Base-by-base conservation (phyloP, 2,797 vertebrate genomes). In the Hypotaenidia philippensis region DNA sequence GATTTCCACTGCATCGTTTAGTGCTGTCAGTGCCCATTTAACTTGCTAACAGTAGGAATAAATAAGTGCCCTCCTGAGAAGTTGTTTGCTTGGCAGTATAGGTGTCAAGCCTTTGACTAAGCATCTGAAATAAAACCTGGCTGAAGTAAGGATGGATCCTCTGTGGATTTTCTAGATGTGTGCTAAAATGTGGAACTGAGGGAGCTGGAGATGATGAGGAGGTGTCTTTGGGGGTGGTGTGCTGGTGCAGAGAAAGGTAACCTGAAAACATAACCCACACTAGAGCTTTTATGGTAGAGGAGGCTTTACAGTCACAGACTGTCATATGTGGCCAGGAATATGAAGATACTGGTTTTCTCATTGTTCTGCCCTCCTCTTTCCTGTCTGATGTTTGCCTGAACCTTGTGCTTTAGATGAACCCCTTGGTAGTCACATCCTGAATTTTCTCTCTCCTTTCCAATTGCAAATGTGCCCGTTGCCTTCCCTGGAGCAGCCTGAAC, bases 21-120 rank as follows among this genome's bases (percentile, higher is more conserved):
- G 40, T 88, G 70, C 89, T 96, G 93, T 96, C 91, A 94, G 80
- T 93, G 83, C 68, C 92, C 64, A 76, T 95, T 97, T 93, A 96
- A 90, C 64, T 89, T 6, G 1, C 44, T 96, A 94, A 95, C 70
- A 83, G 79, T 57, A 83, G 71, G 82, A 84, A 89, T 81, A 91
- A 96, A 56, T 94, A 92, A 96, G 83, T 81, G 60, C 25, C 44
- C 85, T 61, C 87, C 44, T 76, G 87, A 89, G 80, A 93, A 89
- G 78, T 87, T 84, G 61, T 79, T 95, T 95, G 49, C 81, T 88
- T 93, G 87, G 77, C 31, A 89, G 66, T 95, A 82, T 55, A 89
- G 78, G 71, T 92, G 90, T 91, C 89, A 95, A 86, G 44, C 40
- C 72, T 95, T 90, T 96, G 87, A 96, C 38, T 65, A 91, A 95